Base-by-base conservation (phyloP, 2,113 vertebrate species). In the Galemys pyrenaicus region DNA sequence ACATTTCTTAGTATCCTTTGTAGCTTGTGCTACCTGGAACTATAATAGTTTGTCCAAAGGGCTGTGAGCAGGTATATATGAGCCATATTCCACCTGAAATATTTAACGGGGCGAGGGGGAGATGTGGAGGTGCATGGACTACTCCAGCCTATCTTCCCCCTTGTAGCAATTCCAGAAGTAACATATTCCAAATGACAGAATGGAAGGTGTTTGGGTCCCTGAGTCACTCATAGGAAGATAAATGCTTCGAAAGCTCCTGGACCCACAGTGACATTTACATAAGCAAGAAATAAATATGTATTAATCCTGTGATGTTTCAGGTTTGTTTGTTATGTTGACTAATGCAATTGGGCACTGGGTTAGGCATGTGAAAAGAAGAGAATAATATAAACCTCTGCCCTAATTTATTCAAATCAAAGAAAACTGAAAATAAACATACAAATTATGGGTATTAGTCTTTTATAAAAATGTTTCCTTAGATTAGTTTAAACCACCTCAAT, bases 401-500 rank as follows among this genome's bases (percentile, higher is more conserved):
- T 93, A 71, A 75, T 96, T 85, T 93, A 88, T 81, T 95, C 60
- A 87, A 95, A 92, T 93, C 39, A 93, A 71, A 92, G 84, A 96
- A 96, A 95, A 96, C 35, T 68, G 92, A 91, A 96, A 94, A 96
- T 93, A 96, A 96, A 93, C 74, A 87, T 73, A 89, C 90, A 94
- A 96, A 95, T 96, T 96, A 95, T 67, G 87, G 84, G 68, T 90
- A 95, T 94, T 94, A 73, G 75, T 93, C 77, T 94, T 92, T 90
- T 67, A 92, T 82, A 85, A 95, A 94, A 93, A 87, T 90, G 67
- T 85, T 92, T 94, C 78, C 89, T 96, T 54, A 95, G 81, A 96
- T 95, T 93, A 67, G 70, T 49, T 95, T 89, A 96, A 94, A 92
- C 62, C 62, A 79, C 90, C 79, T 95, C 93, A 90, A 92, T 95